Percentiles rank a stretch among this genome's conserved stretches.
Conservation (phyloP, 2,888 invertebrate species). For the Cerastis leucographa region DNA sequence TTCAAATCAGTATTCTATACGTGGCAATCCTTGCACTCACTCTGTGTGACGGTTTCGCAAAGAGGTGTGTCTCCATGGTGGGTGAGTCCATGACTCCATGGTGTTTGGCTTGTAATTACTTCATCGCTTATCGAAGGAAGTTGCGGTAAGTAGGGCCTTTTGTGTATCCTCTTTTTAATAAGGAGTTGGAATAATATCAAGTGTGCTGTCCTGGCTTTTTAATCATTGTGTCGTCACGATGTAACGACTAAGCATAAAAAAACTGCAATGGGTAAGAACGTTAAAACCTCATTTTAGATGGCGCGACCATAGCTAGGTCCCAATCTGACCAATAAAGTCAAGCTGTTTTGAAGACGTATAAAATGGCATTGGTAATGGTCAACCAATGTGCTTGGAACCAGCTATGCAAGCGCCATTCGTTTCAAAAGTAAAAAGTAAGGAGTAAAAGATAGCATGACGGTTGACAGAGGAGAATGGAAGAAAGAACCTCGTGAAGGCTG, state of each 20-base stretch:
- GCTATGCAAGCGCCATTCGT: background rate
- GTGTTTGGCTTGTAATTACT: slow-evolving; percentile 57
- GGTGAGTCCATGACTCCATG: slow-evolving; percentile 32
- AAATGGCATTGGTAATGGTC: background rate
- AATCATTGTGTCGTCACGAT: background rate
- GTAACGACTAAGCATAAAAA: background rate
- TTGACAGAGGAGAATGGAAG: too few relatives aligned
- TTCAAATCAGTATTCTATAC: background rate
- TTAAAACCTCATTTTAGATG: background rate
- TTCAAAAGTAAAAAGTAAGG: too few relatives aligned
- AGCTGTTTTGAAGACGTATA: background rate
- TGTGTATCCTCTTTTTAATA: slow-evolving; percentile 23
- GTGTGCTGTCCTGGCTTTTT: background rate
- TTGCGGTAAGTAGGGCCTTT: slow-evolving; percentile 26
- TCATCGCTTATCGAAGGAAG: slow-evolving; percentile 59
- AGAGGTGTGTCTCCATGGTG: slow-evolving; percentile 60
- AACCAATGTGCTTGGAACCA: background rate
- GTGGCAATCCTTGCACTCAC: slow-evolving; percentile 50
- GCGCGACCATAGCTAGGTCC: background rate
- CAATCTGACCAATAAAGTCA: background rate
- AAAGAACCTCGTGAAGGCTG: too few relatives aligned
- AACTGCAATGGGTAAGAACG: background rate
- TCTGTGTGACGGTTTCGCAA: slow-evolving; percentile 58
- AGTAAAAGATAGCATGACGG: too few relatives aligned
- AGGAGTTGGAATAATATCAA: slow-evolving; percentile 1